Conservation (phyloP, 2,888 invertebrate genomes). For the Ryuthela nishihirai region DNA sequence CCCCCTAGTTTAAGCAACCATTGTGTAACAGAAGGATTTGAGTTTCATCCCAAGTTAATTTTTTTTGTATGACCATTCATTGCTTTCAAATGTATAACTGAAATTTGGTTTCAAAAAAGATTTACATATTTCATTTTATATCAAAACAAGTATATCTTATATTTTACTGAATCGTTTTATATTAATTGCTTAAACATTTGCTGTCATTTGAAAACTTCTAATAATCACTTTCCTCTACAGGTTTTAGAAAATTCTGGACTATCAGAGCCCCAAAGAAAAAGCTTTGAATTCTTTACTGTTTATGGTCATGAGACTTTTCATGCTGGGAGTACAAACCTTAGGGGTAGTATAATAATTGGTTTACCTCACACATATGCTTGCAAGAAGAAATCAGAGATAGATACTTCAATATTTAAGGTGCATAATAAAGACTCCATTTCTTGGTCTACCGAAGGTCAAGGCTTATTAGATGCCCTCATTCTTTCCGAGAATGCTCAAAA, state of each 20-base stretch:
- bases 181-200: no score
- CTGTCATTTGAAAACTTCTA: no score
- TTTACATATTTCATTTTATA: no score
- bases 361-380: conserved; percentile 69
- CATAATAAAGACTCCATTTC: conserved; percentile 59
- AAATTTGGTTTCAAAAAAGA: no score
- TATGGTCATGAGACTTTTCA: conserved; percentile 69
- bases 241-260: conserved; percentile 31
- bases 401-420: conserved; percentile 47
- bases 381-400: conserved; percentile 56
- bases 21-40: no score
- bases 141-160: no score
- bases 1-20: no score
- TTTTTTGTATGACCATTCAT: no score
- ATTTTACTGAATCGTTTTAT: no score
- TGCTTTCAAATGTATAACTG: no score
- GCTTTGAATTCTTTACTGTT: conserved; percentile 63
- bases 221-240: conserved; percentile 10
- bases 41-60: no score
- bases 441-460: conserved; percentile 63
- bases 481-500: conserved; percentile 73
- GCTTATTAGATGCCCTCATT: conserved; percentile 63
- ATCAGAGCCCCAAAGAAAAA: conserved; percentile 13
- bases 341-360: conserved; percentile 65
- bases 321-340: conserved; percentile 59